A percentile compares a stretch with the other conserved stretches of the same genome.
Conservation (phyloP, 2,113 vertebrate species). For the Girardinichthys multiradiatus region DNA sequence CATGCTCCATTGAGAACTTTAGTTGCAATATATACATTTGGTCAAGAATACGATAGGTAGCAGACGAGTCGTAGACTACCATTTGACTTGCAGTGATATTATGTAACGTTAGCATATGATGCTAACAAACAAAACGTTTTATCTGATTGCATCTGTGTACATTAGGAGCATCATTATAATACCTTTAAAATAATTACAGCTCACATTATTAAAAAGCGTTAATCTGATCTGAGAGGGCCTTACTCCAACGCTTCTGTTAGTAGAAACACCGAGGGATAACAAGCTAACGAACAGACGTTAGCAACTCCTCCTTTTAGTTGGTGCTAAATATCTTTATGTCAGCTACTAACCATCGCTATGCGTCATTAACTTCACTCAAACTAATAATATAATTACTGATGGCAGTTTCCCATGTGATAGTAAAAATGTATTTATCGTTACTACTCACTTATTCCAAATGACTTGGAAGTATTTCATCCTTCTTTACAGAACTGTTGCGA, state of each 20-base stretch:
- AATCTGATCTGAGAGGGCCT: background rate
- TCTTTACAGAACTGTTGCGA: constrained; percentile 72
- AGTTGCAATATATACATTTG: background rate
- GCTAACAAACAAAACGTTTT: constrained; percentile 23
- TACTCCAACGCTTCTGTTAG: background rate
- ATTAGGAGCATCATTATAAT: background rate
- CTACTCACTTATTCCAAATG: constrained; percentile 80
- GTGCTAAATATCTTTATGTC: constrained; percentile 37
- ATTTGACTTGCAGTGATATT: constrained; percentile 65
- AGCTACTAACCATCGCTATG: constrained; percentile 42
- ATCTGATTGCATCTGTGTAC: background rate
- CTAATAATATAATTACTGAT: background rate
- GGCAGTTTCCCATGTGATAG: background rate
- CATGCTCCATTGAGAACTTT: background rate
- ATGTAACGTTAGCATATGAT: constrained; percentile 67
- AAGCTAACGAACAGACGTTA: constrained; percentile 41
- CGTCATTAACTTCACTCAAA: constrained; percentile 53
- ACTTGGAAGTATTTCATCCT: constrained; percentile 79
- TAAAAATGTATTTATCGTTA: background rate
- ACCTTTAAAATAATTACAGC: too few species aligned
- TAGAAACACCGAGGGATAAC: constrained; percentile 43
- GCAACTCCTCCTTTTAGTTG: constrained; percentile 57
- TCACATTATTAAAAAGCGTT: accelerated
- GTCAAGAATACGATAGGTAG: constrained; percentile 37
- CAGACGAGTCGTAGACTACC: constrained; percentile 41